phyloP scores from a whole-genome alignment of 2,888 invertebrate species.

The Hyalella azteca region DNA sequence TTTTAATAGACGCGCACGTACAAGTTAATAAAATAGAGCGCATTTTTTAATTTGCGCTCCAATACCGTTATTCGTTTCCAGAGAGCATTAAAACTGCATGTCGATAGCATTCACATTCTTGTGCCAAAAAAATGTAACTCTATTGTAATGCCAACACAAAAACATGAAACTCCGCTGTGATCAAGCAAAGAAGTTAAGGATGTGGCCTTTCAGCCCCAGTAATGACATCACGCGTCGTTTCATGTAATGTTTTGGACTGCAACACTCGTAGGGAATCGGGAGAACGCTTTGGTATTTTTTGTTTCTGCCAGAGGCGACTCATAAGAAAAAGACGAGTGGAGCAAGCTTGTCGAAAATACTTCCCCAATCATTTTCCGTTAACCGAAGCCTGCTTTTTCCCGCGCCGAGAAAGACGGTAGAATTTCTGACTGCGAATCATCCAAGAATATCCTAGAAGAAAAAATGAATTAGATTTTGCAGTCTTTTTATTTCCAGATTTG shows the following conservation, averaged over 20 bases:
- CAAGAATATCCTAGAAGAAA: constrained; percentile 10
- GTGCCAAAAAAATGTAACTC: no score
- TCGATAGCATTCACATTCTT: no score
- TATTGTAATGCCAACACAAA: no score
- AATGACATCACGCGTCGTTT: constrained; percentile 12
- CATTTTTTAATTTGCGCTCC: no score
- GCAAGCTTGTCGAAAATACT: constrained; percentile 20
- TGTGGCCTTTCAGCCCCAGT: background rate
- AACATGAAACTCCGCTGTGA: no score
- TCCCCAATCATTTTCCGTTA: constrained; percentile 32
- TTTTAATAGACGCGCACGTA: no score
- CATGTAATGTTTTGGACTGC: background rate
- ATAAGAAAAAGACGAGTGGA: constrained; percentile 1
- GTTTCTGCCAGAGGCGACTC: background rate
- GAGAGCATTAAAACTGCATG: no score
- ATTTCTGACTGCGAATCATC: constrained; percentile 8
- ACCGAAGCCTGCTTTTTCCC: background rate
- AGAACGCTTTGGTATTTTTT: background rate
- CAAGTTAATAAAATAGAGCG: no score
- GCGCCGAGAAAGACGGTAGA: background rate
- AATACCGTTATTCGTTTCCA: no score
- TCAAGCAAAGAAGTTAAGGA: no score
- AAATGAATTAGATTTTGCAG: constrained; percentile 27
- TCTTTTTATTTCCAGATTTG: constrained; percentile 9
- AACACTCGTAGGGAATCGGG: background rate